Conservation (phyloP, 2,797 vertebrate genomes). For the Capromys pilorides region DNA sequence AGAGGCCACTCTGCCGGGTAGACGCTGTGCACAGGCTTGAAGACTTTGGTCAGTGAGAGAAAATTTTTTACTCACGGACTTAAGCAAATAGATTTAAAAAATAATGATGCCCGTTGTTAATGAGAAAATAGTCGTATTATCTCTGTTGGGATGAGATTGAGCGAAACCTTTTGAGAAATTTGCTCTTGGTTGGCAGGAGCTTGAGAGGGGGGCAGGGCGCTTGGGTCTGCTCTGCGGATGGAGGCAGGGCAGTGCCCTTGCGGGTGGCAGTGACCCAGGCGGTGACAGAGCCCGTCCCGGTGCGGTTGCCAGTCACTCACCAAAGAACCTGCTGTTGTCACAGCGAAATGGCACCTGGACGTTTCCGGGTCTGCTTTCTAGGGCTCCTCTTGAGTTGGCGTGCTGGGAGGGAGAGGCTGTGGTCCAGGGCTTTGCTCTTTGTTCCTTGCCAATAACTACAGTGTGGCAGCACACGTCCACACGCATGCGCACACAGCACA, state of each 20-base stretch:
- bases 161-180: not conserved
- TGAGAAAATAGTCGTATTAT: not conserved
- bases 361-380: not conserved
- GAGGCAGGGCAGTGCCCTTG: fast-evolving
- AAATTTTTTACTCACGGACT: not conserved
- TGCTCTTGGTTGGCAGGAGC: too few species aligned
- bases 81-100: not conserved
- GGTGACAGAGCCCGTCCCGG: not conserved
- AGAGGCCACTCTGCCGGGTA: not conserved
- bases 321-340: not conserved
- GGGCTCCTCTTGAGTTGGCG: not conserved
- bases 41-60: not conserved
- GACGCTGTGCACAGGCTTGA: not conserved
- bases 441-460: not conserved
- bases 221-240: not conserved
- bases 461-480: not conserved
- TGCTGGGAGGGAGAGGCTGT: not conserved
- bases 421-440: not conserved
- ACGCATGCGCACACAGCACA: not conserved
- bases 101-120: not conserved
- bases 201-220: not conserved
- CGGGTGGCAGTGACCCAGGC: not conserved
- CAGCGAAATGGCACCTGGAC: not conserved
- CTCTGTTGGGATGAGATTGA: not conserved
- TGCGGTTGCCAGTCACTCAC: fast-evolving